phyloP scores from a whole-genome alignment of 2,113 vertebrate species.

The Panurus biarmicus region DNA sequence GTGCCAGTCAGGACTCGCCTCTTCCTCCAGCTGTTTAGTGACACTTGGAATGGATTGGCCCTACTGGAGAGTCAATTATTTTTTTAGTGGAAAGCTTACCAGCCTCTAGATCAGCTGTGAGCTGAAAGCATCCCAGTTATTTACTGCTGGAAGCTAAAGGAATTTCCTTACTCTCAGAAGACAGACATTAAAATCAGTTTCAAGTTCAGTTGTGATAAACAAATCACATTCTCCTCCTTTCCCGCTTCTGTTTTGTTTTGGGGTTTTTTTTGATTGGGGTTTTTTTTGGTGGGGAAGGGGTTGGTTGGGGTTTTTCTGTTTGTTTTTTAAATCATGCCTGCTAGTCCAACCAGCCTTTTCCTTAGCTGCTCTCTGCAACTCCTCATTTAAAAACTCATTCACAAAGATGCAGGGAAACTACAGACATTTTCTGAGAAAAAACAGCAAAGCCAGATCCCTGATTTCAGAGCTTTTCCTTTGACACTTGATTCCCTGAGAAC shows the following conservation, averaged over 20 bases:
- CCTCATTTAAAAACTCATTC: not conserved
- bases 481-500: not conserved
- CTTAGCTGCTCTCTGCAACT: not conserved
- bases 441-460: not conserved
- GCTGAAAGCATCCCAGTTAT: conserved; percentile 39
- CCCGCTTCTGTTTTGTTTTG: not conserved
- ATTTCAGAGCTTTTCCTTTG: not conserved
- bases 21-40: not conserved
- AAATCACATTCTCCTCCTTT: not conserved
- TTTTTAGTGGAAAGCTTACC: not conserved
- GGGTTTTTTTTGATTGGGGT: too few species aligned
- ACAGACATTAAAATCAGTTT: conserved; percentile 24
- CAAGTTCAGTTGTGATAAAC: conserved; percentile 38
- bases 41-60: not conserved
- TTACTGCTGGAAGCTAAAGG: conserved; percentile 35
- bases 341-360: not conserved
- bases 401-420: not conserved
- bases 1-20: not conserved
- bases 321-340: not conserved
- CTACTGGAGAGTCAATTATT: not conserved
- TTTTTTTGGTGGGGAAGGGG: not conserved
- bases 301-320: not conserved
- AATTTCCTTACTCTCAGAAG: conserved; percentile 39
- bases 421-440: not conserved
- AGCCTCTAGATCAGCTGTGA: conserved; percentile 16